Base-by-base conservation (phyloP, 2,797 vertebrate species). In the Peromyscus aztecus region DNA sequence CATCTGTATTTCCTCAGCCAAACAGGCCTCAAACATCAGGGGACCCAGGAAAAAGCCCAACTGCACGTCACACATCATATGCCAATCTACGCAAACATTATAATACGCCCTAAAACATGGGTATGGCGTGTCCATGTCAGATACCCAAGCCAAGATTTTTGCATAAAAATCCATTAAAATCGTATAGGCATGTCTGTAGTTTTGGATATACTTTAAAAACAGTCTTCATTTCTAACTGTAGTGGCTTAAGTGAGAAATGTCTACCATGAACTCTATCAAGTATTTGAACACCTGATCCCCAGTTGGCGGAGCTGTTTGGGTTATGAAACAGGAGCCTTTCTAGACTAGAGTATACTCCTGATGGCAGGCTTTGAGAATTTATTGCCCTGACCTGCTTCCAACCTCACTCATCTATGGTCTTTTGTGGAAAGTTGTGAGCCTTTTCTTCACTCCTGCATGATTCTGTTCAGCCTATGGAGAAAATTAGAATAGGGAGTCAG, bases 401-500 rank as follows among this genome's bases (percentile, higher is more conserved):
- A 69, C 21, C 49, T 83, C 13, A 29, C 57, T 23, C 13, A 9
- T 21, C 13, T 61, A 37, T 85, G 67, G 43, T 9, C 55, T 82
- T 94, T 80, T 40, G 77, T 43, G 37, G 4, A 37, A 61, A 94
- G 65, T 4, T 65, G 29, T 16, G 52, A 31, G 5, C n/a, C 61
- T 1, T 0, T 55, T 93, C 78, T 87, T 76, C 13, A 65, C 91
- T 87, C 13, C 31, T 90, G 49, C 21, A 84, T 77, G 37, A 77
- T 90, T 96, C 93, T 37, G 75, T 83, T 43, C 27, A 52, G 9
- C n/a, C 37, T 46, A 3, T 23, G 57, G 49, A n/a, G 19, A 59
- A 96, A 73, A 69, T 76, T 40, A 43, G 92, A 76, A 93, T 59
- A 76, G 17, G 89, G n/a, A 29, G 57, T n/a, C n/a, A n/a, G n/a